A percentile compares a stretch with the other conserved stretches of the same genome.
Evolutionary conservation across 2,888 invertebrate species (phyloP).

Genomic region (Caenorhabditis japonica): DNA sequence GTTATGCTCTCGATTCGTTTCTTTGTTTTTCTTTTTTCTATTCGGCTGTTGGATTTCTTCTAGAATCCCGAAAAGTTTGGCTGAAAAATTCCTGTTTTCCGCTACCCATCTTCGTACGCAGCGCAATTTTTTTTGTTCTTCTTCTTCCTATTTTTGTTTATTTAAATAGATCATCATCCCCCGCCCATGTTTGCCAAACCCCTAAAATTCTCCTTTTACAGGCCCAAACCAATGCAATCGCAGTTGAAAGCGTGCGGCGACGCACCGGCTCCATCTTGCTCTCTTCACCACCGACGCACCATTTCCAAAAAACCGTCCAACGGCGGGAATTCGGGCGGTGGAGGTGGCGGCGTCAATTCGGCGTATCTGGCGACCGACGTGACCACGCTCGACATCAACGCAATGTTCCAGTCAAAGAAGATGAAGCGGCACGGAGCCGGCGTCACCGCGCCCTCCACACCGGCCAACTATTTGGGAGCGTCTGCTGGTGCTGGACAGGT

Average conservation of each 20-base stretch:
- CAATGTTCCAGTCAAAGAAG: slow-evolving; percentile 21
- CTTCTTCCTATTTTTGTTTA: neutral
- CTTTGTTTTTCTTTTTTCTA: too few relatives aligned
- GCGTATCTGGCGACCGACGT: slow-evolving; percentile 36
- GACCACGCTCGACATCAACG: slow-evolving; percentile 43
- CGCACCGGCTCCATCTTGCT: neutral
- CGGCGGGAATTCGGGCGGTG: neutral
- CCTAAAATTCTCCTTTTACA: too few relatives aligned
- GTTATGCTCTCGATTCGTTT: too few relatives aligned
- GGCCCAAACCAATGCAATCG: too few relatives aligned
- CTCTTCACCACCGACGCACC: neutral
- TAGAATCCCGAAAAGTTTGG: too few relatives aligned
- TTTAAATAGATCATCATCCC: too few relatives aligned
- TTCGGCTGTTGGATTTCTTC: too few relatives aligned
- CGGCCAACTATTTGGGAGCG: neutral
- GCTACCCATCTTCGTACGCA: neutral
- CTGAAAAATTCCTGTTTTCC: too few relatives aligned
- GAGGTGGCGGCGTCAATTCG: neutral
- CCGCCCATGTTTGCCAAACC: too few relatives aligned
- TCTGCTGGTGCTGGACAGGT: neutral
- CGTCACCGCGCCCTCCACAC: neutral
- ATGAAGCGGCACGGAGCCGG: slow-evolving; percentile 8
- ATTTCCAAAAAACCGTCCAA: neutral
- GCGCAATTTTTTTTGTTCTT: neutral
- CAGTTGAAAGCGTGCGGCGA: slow-evolving; percentile 14